Base-by-base conservation (phyloP, 53 echinoderm and acorn worm species). In the Paracentrotus lividus region DNA sequence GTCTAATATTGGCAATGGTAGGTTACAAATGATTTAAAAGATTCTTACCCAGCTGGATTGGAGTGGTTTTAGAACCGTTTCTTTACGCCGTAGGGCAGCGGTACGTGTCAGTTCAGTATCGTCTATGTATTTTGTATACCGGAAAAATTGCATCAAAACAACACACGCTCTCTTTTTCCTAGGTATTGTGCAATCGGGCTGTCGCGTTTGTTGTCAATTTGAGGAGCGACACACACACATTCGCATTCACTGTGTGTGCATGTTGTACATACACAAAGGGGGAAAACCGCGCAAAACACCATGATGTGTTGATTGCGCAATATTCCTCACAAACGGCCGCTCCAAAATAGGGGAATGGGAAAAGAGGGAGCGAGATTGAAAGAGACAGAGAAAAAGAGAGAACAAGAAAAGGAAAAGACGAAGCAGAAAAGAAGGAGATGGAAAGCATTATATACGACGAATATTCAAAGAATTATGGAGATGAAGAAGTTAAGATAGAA, bases 151-250 rank as follows among this genome's bases (percentile, higher is more conserved):
- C 85, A 85, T 55, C 54, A 88, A 90, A 90, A 90, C 90, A 90
- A 89, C 90, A 90, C 90, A 90, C 90, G 90, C 90, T 65, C 64
- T 27, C 42, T 44, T 86, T 90, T 65, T 90, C 67, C 90, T 44
- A 49, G 90, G 90, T 90, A 90, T 90, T 90, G 90, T 90, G 90
- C 90, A 90, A 90, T 90, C 67, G 26, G 66, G 32, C 21, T 8
- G 14, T 23, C 36, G 36, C 18, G 72, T 18, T 16, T 1, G 72
- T 72, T 18, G 72, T 72, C 72, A 38, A 5, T 36, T 33, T 72
- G 40, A 36, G 38, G 72, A 18, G 20, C 57, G 20, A 57, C 36
- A 10, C 40, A 40, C 36, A 72, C 40, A 72, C 72, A 72, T 14
- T 38, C n/a, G 10, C 69, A 38, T 20, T 31, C 33, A 32, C 8